These are phyloP conservation scores for Proterorhinus semilunaris DNA, from an alignment of 2,113 vertebrate species.

Conservation along the genomic window DNA sequence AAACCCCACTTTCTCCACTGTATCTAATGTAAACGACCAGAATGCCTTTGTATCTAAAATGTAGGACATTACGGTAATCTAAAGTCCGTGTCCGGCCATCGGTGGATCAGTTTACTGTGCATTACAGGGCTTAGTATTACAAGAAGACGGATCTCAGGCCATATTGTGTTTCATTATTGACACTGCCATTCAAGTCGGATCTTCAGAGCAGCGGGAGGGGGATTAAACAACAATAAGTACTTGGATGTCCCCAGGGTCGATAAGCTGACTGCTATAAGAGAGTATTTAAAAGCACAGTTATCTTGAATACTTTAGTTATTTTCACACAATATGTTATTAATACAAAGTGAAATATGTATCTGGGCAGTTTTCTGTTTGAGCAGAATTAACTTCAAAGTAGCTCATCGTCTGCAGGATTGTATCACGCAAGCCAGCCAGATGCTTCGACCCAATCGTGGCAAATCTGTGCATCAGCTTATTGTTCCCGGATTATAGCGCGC, in stretches of 20 bases:
- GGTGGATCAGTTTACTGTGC: conserved; percentile 16
- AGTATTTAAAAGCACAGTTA: background rate
- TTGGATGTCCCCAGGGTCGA: conserved; percentile 10
- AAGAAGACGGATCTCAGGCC: conserved; percentile 8
- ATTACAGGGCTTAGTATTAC: conserved; percentile 8
- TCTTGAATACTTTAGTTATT: conserved; percentile 4
- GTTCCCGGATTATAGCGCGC: background rate
- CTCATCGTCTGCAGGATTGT: background rate
- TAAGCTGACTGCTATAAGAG: conserved; percentile 13
- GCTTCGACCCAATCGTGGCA: background rate
- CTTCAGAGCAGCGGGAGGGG: conserved; percentile 33
- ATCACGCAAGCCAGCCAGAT: background rate
- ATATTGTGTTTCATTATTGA: conserved; percentile 17
- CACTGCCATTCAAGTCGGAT: conserved; percentile 22
- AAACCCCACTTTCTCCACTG: conserved; percentile 9
- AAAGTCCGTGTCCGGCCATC: conserved; percentile 9
- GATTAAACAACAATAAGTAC: conserved; percentile 51
- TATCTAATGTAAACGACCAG: background rate
- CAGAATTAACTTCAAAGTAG: background rate
- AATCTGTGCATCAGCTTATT: background rate
- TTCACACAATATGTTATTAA: background rate
- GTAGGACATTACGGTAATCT: background rate
- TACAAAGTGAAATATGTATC: background rate
- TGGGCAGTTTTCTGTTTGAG: background rate
- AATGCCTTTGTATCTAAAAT: background rate